phyloP scores from a whole-genome alignment of 2,888 invertebrate genomes.

The Drosophila pegasa region DNA sequence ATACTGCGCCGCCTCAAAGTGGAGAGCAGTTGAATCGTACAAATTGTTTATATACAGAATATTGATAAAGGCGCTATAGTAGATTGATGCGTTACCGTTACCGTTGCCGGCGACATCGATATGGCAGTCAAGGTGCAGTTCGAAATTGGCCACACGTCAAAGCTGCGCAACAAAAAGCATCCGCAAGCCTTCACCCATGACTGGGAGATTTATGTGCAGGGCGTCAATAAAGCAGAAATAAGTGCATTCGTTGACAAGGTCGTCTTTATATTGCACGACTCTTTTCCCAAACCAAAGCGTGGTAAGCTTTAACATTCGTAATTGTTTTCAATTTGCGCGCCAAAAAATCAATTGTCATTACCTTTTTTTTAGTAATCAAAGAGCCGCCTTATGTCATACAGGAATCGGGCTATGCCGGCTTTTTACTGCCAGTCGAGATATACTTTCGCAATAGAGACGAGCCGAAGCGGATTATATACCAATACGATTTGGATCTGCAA shows the following conservation, averaged over 20 bases:
- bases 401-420: constrained; percentile 98
- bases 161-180: constrained; percentile 91
- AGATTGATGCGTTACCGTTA: constrained; percentile 42
- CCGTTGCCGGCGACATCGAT: constrained; percentile 44
- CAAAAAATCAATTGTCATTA: constrained; percentile 21
- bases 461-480: constrained; percentile 92
- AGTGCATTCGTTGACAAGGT: constrained; percentile 96
- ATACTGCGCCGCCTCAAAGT: constrained; percentile 42
- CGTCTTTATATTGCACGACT: constrained; percentile 95
- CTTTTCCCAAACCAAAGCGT: constrained; percentile 96
- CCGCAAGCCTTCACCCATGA: constrained; percentile 98
- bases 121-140: constrained; percentile 92
- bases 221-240: constrained; percentile 94
- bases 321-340: constrained; percentile 31
- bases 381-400: constrained; percentile 95
- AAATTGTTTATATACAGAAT: constrained; percentile 52
- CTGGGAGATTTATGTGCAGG: constrained; percentile 97
- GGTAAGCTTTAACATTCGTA: constrained; percentile 86
- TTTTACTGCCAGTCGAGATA: constrained; percentile 94
- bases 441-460: constrained; percentile 95
- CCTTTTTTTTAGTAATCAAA: constrained; percentile 90
- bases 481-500: constrained; percentile 94
- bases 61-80: constrained; percentile 15
- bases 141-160: constrained; percentile 96
- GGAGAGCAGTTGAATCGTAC: constrained; percentile 13